Percentiles rank a stretch among this genome's conserved stretches.
Conservation (phyloP, 2,113 vertebrate genomes). For the Struthidea cinerea region DNA sequence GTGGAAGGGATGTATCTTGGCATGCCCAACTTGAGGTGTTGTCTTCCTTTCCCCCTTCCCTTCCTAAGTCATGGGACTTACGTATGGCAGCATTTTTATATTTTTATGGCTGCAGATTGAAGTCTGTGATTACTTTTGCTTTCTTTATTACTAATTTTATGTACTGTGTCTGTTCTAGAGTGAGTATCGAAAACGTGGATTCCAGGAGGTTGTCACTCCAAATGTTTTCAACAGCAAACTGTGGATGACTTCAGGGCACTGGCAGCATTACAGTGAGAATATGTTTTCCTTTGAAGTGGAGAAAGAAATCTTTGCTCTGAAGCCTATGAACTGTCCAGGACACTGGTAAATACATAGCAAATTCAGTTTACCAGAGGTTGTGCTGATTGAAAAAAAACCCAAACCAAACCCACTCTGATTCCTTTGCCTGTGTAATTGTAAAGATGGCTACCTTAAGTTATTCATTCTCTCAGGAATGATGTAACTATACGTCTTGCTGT, state of each 20-base stretch:
- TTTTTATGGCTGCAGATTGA: neutral
- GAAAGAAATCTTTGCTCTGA: conserved; percentile 93
- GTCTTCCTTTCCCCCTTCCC: neutral
- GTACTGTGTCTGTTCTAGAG: conserved; percentile 67
- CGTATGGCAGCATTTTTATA: neutral
- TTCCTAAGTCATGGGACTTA: neutral
- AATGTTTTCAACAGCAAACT: conserved; percentile 97
- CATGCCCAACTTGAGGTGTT: neutral
- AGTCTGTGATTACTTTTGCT: neutral
- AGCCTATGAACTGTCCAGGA: conserved; percentile 98
- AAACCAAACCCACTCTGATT: neutral
- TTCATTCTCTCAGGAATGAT: neutral
- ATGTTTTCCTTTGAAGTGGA: conserved; percentile 98
- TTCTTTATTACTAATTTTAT: neutral
- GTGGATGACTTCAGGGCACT: conserved; percentile 96
- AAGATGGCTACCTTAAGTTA: neutral
- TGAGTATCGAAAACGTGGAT: conserved; percentile 91
- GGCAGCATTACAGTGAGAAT: conserved; percentile 98
- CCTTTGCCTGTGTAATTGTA: neutral
- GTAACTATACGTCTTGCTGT: neutral
- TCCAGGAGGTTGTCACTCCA: conserved; percentile 95
- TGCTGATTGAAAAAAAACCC: neutral
- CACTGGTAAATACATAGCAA: conserved; percentile 81
- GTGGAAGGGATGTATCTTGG: neutral
- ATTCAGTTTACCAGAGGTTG: neutral